phyloP scores from a whole-genome alignment of 2,888 invertebrate genomes.

The Pandemis corylana region DNA sequence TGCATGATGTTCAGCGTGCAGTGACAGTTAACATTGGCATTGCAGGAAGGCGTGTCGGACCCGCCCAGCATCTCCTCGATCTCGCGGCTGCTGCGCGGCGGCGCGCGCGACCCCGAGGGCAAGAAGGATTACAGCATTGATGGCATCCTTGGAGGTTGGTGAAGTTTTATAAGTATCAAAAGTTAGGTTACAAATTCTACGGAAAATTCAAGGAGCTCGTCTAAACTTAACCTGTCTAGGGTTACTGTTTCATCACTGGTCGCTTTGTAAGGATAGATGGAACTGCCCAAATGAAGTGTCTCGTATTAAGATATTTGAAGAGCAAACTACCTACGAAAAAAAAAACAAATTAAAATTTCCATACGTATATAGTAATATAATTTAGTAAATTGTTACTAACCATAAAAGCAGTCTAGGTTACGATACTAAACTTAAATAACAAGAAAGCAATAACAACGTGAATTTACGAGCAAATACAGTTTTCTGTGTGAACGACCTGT shows the following conservation, averaged over 20 bases:
- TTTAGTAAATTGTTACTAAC: too few relatives aligned
- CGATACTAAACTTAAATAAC: slow-evolving; percentile 31
- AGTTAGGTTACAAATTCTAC: not conserved
- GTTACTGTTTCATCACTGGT: too few relatives aligned
- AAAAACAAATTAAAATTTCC: too few relatives aligned
- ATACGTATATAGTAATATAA: too few relatives aligned
- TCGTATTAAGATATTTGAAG: too few relatives aligned
- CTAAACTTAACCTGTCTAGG: too few relatives aligned
- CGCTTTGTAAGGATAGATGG: too few relatives aligned
- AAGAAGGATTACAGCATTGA: slow-evolving; percentile 96
- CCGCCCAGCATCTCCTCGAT: slow-evolving; percentile 98
- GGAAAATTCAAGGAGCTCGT: too few relatives aligned
- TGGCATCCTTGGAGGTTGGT: slow-evolving; percentile 91
- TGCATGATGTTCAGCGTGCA: not conserved
- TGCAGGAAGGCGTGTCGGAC: slow-evolving; percentile 95
- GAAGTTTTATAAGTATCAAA: not conserved
- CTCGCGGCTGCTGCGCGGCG: slow-evolving; percentile 93
- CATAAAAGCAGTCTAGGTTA: too few relatives aligned
- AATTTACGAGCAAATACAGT: slow-evolving; percentile 35
- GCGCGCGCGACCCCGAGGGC: slow-evolving; percentile 91
- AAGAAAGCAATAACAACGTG: slow-evolving; percentile 28
- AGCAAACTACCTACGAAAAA: too few relatives aligned
- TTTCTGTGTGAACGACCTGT: slow-evolving; percentile 16
- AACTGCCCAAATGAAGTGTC: too few relatives aligned
- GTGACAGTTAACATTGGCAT: slow-evolving; percentile 9